Base-by-base conservation (phyloP, 2,888 invertebrate species). In the Orchesellides sinensis region DNA sequence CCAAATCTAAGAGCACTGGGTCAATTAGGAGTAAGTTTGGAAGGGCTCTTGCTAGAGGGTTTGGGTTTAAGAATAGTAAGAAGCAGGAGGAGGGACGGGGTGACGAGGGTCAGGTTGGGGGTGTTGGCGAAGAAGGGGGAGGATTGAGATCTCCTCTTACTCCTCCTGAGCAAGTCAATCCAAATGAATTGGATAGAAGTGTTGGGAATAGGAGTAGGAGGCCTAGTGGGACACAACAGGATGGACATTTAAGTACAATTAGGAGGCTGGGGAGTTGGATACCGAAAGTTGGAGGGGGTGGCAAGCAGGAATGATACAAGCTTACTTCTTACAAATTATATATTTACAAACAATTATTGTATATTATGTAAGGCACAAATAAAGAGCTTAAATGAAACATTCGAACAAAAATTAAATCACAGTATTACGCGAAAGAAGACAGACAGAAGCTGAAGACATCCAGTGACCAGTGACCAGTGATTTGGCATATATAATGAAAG, bases 1-100 rank as follows among this genome's bases (percentile, higher is more conserved):
- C 79, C 5, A 87, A 87, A 27, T 83, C 83, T 25, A 84, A 84
- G 45, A 85, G 85, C 63, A 84, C 86, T n/a, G 85, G 86, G 17
- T 87, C 85, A 5, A 80, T 87, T 32, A 61, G 21, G 10, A 52
- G 66, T 23, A 65, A 66, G 25, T 52, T 75, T 8, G 66, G 56
- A 0, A 66, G 52, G 32, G 65, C 63, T 3, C 49, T 75, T 19
- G n/a, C 45, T 2, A 47, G 17, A n/a, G 17, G 59, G n/a, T 61
- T 61, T 21, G 45, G 65, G 40, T 23, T 17, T 27, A 29, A 29
- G 27, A 59, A 23, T 35, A 32, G 61, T 35, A 17, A 19, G n/a
- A n/a, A n/a, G n/a, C n/a, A n/a, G 35, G 35, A 32, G 19, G 35
- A 61, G n/a, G 19, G 45, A 14, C 17, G 35, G 61, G 65, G 65